phyloP scores from a whole-genome alignment of 1,140 invertebrate genomes.

The Hylyphantes graminicola region DNA sequence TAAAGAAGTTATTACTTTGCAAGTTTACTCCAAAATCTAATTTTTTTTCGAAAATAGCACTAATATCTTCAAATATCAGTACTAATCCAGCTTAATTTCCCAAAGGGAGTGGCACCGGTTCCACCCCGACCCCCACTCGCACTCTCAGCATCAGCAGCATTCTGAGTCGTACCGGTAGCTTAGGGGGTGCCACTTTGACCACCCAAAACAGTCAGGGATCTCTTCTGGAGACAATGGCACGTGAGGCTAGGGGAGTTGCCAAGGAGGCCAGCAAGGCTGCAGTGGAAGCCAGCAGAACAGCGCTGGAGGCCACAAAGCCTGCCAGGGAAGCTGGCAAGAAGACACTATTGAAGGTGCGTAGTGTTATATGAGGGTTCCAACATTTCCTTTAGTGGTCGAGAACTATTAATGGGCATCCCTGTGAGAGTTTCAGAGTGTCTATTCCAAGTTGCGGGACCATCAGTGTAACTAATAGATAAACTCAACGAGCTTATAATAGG shows the following conservation, averaged over 20 bases:
- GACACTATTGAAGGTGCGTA: constrained; percentile 66
- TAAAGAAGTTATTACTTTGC: too few species aligned
- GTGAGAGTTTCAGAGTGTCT: too few species aligned
- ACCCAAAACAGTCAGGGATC: constrained; percentile 58
- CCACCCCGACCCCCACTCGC: constrained; percentile 57
- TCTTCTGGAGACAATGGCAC: constrained; percentile 67
- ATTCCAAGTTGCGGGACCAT: not conserved
- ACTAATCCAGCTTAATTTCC: constrained; percentile 44
- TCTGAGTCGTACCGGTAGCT: constrained; percentile 60
- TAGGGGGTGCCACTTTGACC: constrained; percentile 34
- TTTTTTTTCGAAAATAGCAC: too few species aligned
- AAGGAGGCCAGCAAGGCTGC: constrained; percentile 86
- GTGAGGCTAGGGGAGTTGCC: constrained; percentile 88
- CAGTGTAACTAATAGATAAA: too few species aligned
- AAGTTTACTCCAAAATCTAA: too few species aligned
- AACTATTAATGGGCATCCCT: too few species aligned
- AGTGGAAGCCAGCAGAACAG: constrained; percentile 84
- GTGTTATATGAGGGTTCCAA: not conserved
- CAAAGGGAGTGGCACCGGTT: constrained; percentile 40
- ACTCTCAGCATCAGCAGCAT: constrained; percentile 62
- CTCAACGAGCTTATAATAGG: too few species aligned
- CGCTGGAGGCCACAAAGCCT: constrained; percentile 88
- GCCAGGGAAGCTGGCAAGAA: constrained; percentile 87
- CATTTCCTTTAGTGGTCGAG: too few species aligned
- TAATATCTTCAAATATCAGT: not conserved